Conservation (phyloP, 30 jellyfish, hydroid and myxozoan species). For the Phacellophora camtschatica region DNA sequence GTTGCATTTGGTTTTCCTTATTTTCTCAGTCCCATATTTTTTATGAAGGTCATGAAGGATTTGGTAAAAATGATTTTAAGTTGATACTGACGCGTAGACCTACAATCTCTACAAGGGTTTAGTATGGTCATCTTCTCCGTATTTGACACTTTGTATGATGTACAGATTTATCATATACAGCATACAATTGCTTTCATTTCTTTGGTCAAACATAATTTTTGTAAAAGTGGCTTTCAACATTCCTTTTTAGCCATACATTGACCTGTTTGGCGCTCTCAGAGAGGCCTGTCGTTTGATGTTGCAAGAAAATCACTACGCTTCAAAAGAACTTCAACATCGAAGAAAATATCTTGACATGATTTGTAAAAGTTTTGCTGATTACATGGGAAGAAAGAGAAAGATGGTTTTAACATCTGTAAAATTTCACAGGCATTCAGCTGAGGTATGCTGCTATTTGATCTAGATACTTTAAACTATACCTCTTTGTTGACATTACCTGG, state of each 20-base stretch:
- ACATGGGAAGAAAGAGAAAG: constrained; percentile 63
- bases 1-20: no score
- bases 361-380: constrained; percentile 77
- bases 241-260: constrained; percentile 61
- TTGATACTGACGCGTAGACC: no score
- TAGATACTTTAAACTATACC: not conserved
- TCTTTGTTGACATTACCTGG: no score
- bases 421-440: constrained; percentile 63
- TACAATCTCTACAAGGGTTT: no score
- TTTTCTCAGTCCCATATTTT: no score
- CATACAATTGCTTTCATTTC: no score
- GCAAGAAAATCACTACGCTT: constrained; percentile 59
- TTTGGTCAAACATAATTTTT: no score
- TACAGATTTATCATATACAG: not conserved
- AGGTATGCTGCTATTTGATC: constrained; percentile 13
- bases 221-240: no score
- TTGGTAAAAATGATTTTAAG: no score
- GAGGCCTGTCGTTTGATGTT: constrained; percentile 52
- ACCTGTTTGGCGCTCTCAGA: constrained; percentile 59
- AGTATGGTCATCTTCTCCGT: no score
- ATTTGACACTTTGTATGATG: not conserved
- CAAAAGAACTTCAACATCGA: constrained; percentile 72
- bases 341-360: constrained; percentile 61
- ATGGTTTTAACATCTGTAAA: constrained; percentile 50
- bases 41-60: no score